Evolutionary conservation across 2,113 vertebrate species (phyloP).

Genomic region (Prolemur simus): DNA sequence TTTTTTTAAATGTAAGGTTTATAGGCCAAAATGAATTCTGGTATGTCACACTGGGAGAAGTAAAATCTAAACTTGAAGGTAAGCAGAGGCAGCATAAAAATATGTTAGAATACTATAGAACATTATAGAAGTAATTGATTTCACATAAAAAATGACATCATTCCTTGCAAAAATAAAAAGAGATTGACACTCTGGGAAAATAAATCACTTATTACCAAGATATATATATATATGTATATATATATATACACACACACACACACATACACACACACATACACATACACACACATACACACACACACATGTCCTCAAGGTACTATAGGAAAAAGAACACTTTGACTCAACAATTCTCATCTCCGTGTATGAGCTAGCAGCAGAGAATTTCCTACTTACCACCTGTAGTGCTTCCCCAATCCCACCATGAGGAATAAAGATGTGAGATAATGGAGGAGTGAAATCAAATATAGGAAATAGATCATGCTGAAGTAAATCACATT

Average conservation of each 20-base stretch:
- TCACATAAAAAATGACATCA: not conserved
- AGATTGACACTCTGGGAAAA: not conserved
- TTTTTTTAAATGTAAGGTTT: not conserved
- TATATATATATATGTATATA: not conserved
- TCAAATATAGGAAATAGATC: not conserved
- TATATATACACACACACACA: not conserved
- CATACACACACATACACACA: too few relatives aligned
- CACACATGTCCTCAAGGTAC: not conserved
- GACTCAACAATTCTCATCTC: not conserved
- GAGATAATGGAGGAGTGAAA: constrained; percentile 15
- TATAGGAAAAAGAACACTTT: not conserved
- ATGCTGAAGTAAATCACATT: not conserved
- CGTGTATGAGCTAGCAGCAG: not conserved
- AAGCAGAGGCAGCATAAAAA: not conserved
- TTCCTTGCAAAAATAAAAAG: constrained; percentile 38
- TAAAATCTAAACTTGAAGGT: not conserved
- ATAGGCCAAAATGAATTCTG: not conserved
- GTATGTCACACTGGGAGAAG: not conserved
- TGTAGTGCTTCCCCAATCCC: not conserved
- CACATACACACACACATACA: not conserved
- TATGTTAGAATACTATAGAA: not conserved
- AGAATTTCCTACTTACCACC: not conserved
- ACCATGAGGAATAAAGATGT: not conserved
- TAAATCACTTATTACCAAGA: not conserved
- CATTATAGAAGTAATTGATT: not conserved